Conservation (phyloP, 37 sponge, comb jelly and placozoan genomes). For the Oscarella lobularis region DNA sequence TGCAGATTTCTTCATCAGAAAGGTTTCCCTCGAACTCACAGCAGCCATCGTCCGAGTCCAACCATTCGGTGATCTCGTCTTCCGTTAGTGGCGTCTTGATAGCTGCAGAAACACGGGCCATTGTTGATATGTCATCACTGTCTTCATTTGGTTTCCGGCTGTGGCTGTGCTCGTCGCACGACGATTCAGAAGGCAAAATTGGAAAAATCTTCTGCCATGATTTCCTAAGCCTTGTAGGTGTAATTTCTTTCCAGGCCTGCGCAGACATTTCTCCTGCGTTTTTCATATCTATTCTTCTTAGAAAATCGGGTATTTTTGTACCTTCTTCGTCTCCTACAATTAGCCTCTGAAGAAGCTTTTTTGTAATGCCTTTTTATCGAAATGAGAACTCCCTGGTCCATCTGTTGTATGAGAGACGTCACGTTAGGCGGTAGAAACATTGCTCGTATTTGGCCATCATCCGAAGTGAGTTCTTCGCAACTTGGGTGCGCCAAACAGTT, state of each 20-base stretch:
- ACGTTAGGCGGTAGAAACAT: slow-evolving; percentile 62
- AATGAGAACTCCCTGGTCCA: slow-evolving; percentile 61
- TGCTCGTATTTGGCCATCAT: slow-evolving; percentile 22
- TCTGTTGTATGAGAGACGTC: slow-evolving; percentile 59
- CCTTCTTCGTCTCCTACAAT: slow-evolving; percentile 39
- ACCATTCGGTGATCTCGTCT: background rate
- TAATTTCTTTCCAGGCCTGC: slow-evolving; percentile 17
- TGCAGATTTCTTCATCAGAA: too few relatives aligned
- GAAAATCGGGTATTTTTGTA: slow-evolving; percentile 25
- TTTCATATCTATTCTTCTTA: slow-evolving; percentile 31
- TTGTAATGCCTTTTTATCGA: slow-evolving; percentile 36
- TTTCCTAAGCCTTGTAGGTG: background rate
- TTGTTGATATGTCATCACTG: background rate
- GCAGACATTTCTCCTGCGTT: slow-evolving; percentile 11
- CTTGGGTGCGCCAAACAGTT: slow-evolving; percentile 54
- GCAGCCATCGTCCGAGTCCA: background rate
- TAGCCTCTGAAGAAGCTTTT: slow-evolving; percentile 31
- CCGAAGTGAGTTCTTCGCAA: slow-evolving; percentile 21
- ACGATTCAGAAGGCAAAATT: too few relatives aligned
- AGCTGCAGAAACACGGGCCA: background rate
- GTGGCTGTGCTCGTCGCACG: background rate
- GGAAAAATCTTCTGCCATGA: background rate
- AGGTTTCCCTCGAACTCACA: too few relatives aligned
- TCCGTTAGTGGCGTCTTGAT: background rate
- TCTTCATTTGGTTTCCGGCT: background rate